Base-by-base conservation (phyloP, 1,140 invertebrate genomes). In the Mactra quadrangularis region DNA sequence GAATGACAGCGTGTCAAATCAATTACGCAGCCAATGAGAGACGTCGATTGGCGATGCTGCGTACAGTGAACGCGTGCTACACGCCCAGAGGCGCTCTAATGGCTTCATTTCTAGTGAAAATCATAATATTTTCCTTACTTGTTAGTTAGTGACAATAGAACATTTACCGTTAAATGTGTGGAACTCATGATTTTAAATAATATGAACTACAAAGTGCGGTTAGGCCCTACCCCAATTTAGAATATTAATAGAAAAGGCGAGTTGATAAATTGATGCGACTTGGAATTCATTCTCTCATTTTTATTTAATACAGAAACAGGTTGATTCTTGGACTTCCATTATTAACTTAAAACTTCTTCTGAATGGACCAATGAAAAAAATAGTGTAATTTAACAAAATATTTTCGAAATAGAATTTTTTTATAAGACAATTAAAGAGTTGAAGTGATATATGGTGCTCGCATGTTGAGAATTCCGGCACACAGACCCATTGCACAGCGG, bases 101-200 rank as follows among this genome's bases (percentile, higher is more conserved):
- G 41, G 77, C 66, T 70, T 81, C 77, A 71, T 81, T 81, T 71
- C 52, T 47, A 25, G 70, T 57, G 66, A 71, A 47, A 81, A 57
- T 57, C 31, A 71, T 71, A 81, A 81, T 81, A 71, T 81, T 81
- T 81, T 71, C 77, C 25, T 38, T 71, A 66, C 19, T 68, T 64
- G n/a, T 57, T 68, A 35, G 55, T 17, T 22, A 25, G 41, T 59
- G 45, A 71, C 77, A 81, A 81, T 81, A 68, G 66, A 47, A 57
- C 22, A 60, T 71, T 59, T 81, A 81, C 77, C 64, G 77, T 81
- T 81, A 71, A 71, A 71, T 68, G 77, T 35, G 38, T 45, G 66
- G 66, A 70, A 81, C 52, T 25, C 52, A 78, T 78, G 31, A 81
- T 81, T 81, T 79, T 81, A 81, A 81, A 81, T 81, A 81, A 81